These are phyloP conservation scores for Benitochromis conjunctus DNA, from an alignment of 2,113 vertebrate species.

Conservation along the genomic window DNA sequence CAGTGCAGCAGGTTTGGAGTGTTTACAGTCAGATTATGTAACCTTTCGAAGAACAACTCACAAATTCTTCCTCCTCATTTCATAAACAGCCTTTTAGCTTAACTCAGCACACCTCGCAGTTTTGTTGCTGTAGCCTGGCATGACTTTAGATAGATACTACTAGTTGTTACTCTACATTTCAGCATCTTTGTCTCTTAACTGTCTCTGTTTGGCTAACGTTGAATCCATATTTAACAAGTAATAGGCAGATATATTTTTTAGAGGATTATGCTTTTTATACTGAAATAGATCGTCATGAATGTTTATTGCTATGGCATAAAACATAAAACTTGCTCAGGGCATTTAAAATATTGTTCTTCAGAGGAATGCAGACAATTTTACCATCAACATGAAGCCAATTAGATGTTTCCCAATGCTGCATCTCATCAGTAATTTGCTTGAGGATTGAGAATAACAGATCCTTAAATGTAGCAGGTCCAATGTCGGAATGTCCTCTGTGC, in stretches of 20 bases:
- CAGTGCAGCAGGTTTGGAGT: not conserved
- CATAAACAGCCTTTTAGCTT: not conserved
- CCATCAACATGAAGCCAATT: not conserved
- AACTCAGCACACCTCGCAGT: not conserved
- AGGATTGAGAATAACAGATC: not conserved
- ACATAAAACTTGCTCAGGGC: not conserved
- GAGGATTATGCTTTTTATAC: not conserved
- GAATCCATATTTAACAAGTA: not conserved
- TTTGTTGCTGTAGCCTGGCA: not conserved
- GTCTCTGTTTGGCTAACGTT: not conserved
- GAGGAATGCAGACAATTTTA: not conserved
- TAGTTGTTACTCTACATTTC: not conserved
- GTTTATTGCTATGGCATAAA: not conserved
- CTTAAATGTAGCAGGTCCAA: not conserved
- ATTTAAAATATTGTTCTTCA: not conserved
- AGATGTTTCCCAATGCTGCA: not conserved
- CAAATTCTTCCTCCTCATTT: not conserved
- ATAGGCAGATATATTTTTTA: not conserved
- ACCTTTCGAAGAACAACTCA: not conserved
- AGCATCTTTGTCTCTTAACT: not conserved
- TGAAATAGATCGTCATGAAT: not conserved
- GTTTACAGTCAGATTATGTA: not conserved
- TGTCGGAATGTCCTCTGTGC: not conserved
- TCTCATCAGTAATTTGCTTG: not conserved
- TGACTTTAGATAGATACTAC: not conserved